These are phyloP conservation scores for Labeo rohita DNA, from an alignment of 2,113 vertebrate genomes.

Conservation along the genomic window DNA sequence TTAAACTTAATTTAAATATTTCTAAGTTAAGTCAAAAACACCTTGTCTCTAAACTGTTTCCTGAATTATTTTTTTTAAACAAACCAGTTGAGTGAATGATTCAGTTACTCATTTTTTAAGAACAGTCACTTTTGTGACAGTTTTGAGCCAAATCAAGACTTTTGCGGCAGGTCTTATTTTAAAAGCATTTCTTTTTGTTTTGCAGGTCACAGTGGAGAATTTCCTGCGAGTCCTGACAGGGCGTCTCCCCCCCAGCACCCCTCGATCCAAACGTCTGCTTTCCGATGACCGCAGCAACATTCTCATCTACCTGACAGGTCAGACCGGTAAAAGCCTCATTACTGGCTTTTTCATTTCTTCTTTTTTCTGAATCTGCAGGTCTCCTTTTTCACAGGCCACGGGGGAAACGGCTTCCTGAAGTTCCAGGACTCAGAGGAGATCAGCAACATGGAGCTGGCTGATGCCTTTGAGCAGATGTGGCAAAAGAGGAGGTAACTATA, in stretches of 20 bases:
- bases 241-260: slow-evolving; percentile 91
- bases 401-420: slow-evolving; percentile 97
- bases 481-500: slow-evolving; percentile 89
- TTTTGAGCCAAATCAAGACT: background rate
- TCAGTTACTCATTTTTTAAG: background rate
- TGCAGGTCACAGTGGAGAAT: slow-evolving; percentile 96
- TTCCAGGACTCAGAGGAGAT: slow-evolving; percentile 99
- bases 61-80: background rate
- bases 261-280: slow-evolving; percentile 93
- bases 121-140: too few relatives aligned
- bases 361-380: slow-evolving; percentile 8
- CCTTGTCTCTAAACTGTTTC: too few relatives aligned
- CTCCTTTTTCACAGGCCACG: slow-evolving; percentile 81
- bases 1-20: too few relatives aligned
- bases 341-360: background rate
- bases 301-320: slow-evolving; percentile 97
- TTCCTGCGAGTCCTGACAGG: slow-evolving; percentile 95
- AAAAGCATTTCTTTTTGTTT: background rate
- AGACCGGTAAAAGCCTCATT: background rate
- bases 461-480: slow-evolving; percentile 99
- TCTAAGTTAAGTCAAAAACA: too few relatives aligned
- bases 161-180: background rate
- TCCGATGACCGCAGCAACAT: slow-evolving; percentile 98
- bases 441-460: slow-evolving; percentile 96
- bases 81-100: background rate